Evolutionary conservation across 2,888 invertebrate genomes (phyloP).

Genomic region (Drosophila melanosoma): DNA sequence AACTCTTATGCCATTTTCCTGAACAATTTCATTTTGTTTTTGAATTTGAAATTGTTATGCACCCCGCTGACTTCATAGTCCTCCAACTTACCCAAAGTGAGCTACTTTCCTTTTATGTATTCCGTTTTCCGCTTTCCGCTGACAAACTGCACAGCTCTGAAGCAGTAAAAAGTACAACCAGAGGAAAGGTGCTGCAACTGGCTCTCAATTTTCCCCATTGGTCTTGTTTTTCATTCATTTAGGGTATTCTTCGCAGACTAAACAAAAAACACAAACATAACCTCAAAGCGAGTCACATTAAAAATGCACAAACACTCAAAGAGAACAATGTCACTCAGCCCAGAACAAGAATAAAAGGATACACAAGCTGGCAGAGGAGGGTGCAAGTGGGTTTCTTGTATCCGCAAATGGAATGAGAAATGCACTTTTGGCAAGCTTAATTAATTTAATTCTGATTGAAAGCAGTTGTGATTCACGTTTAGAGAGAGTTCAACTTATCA

Average conservation of each 20-base stretch:
- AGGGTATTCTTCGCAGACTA: conserved; percentile 15
- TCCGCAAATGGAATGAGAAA: conserved; percentile 7
- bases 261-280: conserved; percentile 54
- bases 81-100: conserved; percentile 23
- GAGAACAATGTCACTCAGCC: conserved; percentile 52
- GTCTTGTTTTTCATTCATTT: conserved; percentile 23
- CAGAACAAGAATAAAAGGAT: conserved; percentile 19
- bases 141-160: conserved; percentile 35
- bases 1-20: conserved; percentile 24
- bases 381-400: not conserved
- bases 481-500: conserved; percentile 25
- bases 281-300: conserved; percentile 64
- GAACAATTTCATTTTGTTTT: conserved; percentile 60
- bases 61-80: conserved; percentile 46
- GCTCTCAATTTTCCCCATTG: not conserved
- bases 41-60: conserved; percentile 62
- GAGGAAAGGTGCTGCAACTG: conserved; percentile 19
- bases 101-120: conserved; percentile 50
- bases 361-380: conserved; percentile 2
- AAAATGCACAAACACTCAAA: conserved; percentile 64
- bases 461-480: conserved; percentile 27
- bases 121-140: conserved; percentile 26
- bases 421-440: conserved; percentile 59
- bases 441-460: conserved; percentile 67
- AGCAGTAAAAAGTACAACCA: not conserved